phyloP scores from a whole-genome alignment of 2,888 invertebrate species.

The Hofmannophila pseudospretella region DNA sequence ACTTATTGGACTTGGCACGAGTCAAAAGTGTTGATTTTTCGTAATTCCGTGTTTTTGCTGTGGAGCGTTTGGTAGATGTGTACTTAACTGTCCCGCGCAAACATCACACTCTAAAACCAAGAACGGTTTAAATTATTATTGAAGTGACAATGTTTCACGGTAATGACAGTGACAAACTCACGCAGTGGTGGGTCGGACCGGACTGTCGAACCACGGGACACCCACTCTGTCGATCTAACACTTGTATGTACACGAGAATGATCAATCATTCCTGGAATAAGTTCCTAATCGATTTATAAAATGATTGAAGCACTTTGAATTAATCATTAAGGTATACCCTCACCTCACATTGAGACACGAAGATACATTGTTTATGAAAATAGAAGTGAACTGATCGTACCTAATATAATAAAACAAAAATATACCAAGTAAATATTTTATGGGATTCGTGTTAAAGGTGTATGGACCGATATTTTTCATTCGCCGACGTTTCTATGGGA shows the following conservation, averaged over 20 bases:
- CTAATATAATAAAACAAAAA: not conserved
- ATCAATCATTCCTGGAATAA: constrained; percentile 42
- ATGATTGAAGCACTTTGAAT: too few relatives aligned
- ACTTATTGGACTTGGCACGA: constrained; percentile 20
- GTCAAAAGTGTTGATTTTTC: constrained; percentile 33
- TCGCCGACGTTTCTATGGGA: constrained; percentile 3
- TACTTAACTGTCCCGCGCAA: constrained; percentile 47
- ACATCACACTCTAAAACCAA: constrained; percentile 51
- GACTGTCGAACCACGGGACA: constrained; percentile 19
- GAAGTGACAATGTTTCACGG: constrained; percentile 48
- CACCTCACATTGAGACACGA: too few relatives aligned
- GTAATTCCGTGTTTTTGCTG: constrained; percentile 45
- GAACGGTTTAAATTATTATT: constrained; percentile 56
- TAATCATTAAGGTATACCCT: too few relatives aligned
- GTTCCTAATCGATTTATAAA: too few relatives aligned
- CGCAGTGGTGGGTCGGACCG: constrained; percentile 35
- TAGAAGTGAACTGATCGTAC: too few relatives aligned
- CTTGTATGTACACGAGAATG: constrained; percentile 14
- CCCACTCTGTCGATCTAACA: constrained; percentile 19
- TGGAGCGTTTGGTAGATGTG: constrained; percentile 47
- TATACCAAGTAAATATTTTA: not conserved
- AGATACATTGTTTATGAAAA: too few relatives aligned
- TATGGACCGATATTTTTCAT: constrained; percentile 5
- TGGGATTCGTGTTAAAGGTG: not conserved
- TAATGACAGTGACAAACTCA: constrained; percentile 49